Conservation (phyloP, 2,797 vertebrate species). For the Sylvia borin region DNA sequence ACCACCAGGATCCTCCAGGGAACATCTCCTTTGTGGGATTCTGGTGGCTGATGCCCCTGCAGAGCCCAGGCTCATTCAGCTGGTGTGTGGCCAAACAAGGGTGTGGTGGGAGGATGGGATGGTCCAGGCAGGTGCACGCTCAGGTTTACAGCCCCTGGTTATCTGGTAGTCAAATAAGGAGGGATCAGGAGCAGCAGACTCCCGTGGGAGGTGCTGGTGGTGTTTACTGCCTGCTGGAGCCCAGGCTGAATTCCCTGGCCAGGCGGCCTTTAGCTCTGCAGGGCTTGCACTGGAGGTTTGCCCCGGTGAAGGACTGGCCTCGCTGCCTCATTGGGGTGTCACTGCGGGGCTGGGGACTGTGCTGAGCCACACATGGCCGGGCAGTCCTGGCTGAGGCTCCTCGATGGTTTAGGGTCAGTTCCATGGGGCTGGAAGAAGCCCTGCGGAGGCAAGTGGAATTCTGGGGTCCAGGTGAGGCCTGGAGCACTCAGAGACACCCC, state of each 20-base stretch:
- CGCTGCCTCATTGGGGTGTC: fast-evolving
- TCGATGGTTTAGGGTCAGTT: neutral
- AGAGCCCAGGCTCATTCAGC: neutral
- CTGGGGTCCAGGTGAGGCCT: neutral
- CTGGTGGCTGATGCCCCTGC: fast-evolving
- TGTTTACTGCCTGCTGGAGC: neutral
- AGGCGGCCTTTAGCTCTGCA: neutral
- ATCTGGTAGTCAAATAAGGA: neutral
- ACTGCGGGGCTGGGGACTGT: fast-evolving
- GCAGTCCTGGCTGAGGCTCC: neutral
- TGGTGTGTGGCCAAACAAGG: fast-evolving
- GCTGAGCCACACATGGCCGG: fast-evolving
- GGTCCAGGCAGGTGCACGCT: neutral
- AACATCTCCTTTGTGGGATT: neutral
- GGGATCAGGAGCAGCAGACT: neutral
- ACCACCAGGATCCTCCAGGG: neutral
- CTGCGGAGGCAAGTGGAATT: neutral
- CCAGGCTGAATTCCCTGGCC: neutral
- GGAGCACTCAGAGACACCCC: fast-evolving
- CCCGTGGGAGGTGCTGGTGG: neutral
- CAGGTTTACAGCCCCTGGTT: neutral
- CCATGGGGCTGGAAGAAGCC: neutral
- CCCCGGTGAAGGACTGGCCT: neutral
- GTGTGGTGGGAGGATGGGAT: neutral
- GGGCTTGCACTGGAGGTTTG: neutral